A percentile compares a stretch with the other conserved stretches of the same genome.
Evolutionary conservation across 1,140 invertebrate genomes (phyloP).

Genomic region (Drosophila hydei): DNA sequence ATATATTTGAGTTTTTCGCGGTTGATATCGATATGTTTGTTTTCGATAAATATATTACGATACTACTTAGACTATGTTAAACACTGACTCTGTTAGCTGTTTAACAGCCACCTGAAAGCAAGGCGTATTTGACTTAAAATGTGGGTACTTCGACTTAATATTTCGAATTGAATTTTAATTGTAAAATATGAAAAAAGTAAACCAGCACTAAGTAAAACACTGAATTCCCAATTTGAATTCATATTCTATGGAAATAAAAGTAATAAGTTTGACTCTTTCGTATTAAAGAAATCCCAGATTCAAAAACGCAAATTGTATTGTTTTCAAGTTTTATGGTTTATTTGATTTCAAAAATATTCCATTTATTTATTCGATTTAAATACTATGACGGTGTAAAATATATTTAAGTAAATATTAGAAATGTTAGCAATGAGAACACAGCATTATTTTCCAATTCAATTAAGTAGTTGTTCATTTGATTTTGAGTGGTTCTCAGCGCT

Average conservation of each 20-base stretch:
- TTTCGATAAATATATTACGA: background rate
- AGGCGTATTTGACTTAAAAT: no score
- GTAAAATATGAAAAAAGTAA: no score
- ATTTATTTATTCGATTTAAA: conserved; percentile 30
- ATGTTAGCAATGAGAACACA: conserved; percentile 33
- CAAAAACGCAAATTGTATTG: background rate
- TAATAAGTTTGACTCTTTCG: no score
- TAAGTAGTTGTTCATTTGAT: conserved; percentile 1
- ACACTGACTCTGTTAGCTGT: background rate
- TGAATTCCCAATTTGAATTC: no score
- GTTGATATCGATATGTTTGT: conserved; percentile 6
- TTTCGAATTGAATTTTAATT: no score
- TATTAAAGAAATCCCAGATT: background rate
- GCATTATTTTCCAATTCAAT: conserved; percentile 17
- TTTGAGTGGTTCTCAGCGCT: conserved; percentile 20
- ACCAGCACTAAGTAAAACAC: no score
- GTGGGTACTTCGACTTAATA: no score
- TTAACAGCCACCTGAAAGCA: background rate
- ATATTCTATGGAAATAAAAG: no score
- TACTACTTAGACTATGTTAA: conserved; percentile 3
- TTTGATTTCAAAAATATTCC: conserved; percentile 24
- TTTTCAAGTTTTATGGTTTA: conserved; percentile 13
- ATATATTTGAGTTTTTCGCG: conserved; percentile 20
- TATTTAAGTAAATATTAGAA: conserved; percentile 26
- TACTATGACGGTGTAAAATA: conserved; percentile 15